Percentiles rank a stretch among this genome's conserved stretches.
These are phyloP conservation scores for Rhagologus leucostigma DNA, from an alignment of 2,113 vertebrate genomes.

Conservation along the genomic window DNA sequence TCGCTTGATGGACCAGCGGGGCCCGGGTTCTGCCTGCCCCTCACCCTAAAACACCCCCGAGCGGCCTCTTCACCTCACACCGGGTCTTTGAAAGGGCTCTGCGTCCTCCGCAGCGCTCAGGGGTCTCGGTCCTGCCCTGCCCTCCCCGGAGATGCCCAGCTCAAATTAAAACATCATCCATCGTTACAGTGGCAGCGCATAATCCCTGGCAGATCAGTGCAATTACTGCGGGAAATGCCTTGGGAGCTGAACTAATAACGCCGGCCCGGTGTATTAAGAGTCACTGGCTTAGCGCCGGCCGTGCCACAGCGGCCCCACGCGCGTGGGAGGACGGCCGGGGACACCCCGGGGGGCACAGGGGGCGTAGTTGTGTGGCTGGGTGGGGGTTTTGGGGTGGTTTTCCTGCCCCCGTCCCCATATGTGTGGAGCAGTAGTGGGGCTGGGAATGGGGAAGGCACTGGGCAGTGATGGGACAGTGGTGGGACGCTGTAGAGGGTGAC, in stretches of 20 bases:
- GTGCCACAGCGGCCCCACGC: background rate
- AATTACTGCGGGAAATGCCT: conserved; percentile 53
- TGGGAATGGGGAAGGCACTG: background rate
- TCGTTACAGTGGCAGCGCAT: background rate
- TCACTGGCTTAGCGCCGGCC: background rate
- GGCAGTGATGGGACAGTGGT: background rate
- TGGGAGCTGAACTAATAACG: conserved; percentile 46
- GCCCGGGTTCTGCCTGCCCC: background rate
- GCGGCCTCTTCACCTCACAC: background rate
- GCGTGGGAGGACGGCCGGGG: background rate
- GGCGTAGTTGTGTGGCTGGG: fast-evolving
- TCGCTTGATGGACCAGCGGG: fast-evolving
- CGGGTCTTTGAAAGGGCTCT: background rate
- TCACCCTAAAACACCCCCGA: background rate
- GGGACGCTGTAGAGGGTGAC: background rate
- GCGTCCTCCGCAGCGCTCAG: background rate
- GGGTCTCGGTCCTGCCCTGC: background rate
- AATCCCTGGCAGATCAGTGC: conserved; percentile 59
- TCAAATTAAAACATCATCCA: conserved; percentile 53
- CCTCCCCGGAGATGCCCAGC: background rate
- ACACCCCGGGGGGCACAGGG: background rate
- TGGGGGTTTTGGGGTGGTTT: background rate
- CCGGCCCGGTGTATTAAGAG: conserved; percentile 4
- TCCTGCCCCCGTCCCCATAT: background rate
- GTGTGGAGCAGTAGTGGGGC: fast-evolving